A percentile compares a stretch with the other conserved stretches of the same genome.
These are phyloP conservation scores for Clarias magur DNA, from an alignment of 2,113 vertebrate species.

Conservation along the genomic window DNA sequence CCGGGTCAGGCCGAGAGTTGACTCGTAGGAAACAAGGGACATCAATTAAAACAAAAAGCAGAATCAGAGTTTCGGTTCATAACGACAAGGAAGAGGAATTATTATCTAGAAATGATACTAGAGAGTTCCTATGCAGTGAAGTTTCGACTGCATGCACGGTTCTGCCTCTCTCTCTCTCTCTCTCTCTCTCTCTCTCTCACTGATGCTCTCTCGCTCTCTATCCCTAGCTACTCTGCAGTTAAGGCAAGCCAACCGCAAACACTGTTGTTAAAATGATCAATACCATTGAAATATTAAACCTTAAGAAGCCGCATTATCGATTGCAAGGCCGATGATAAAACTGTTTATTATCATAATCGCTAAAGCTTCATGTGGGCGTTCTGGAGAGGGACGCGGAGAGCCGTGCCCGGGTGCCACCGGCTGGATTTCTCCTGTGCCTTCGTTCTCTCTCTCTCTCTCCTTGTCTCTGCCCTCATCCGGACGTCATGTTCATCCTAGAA, in stretches of 20 bases:
- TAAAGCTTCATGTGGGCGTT: constrained; percentile 69
- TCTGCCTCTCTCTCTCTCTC: constrained; percentile 11
- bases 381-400: constrained; percentile 53
- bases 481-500: background rate
- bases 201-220: constrained; percentile 22
- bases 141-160: background rate
- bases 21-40: constrained; percentile 30
- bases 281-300: constrained; percentile 97
- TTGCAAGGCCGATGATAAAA: constrained; percentile 91
- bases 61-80: background rate
- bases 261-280: constrained; percentile 92
- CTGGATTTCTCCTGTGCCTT: constrained; percentile 16
- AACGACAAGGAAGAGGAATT: constrained; percentile 24
- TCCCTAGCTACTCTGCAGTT: constrained; percentile 67
- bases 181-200: constrained; percentile 16
- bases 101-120: constrained; percentile 24
- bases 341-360: constrained; percentile 88
- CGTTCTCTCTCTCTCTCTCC: background rate
- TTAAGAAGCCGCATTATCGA: constrained; percentile 94
- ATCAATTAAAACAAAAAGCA: constrained; percentile 6
- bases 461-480: background rate
- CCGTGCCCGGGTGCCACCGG: constrained; percentile 43
- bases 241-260: constrained; percentile 82
- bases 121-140: constrained; percentile 36
- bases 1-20: constrained; percentile 34